phyloP scores from a whole-genome alignment of 2,888 invertebrate species.

The Pterostichus madidus region DNA sequence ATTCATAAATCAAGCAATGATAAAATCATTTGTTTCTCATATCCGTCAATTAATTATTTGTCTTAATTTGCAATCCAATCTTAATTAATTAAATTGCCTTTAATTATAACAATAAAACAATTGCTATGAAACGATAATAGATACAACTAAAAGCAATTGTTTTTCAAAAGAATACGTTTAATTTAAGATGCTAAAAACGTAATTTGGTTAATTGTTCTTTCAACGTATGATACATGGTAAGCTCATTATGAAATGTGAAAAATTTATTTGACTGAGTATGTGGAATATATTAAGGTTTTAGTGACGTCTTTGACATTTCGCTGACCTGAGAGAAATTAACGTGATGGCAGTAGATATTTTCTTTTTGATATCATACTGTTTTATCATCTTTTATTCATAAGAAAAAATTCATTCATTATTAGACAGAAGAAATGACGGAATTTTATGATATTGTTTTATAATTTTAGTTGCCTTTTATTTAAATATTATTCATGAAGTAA shows the following conservation, averaged over 20 bases:
- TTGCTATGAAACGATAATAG: slow-evolving; percentile 12
- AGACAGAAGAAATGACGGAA: too few relatives aligned
- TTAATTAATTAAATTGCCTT: slow-evolving; percentile 26
- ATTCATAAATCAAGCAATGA: slow-evolving; percentile 11
- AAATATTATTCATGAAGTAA: too few relatives aligned
- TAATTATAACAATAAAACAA: slow-evolving; percentile 38
- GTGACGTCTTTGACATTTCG: slow-evolving; percentile 3
- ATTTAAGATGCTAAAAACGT: neutral
- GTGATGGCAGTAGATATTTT: too few relatives aligned
- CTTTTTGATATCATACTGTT: too few relatives aligned
- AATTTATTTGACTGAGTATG: neutral
- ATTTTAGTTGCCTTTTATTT: too few relatives aligned
- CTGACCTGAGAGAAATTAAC: neutral
- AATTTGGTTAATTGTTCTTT: neutral
- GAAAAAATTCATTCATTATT: too few relatives aligned
- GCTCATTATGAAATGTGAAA: neutral
- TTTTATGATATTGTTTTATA: too few relatives aligned
- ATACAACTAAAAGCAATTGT: neutral
- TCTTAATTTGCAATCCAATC: slow-evolving; percentile 24
- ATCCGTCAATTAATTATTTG: slow-evolving; percentile 26
- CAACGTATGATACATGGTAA: neutral
- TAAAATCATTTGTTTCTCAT: slow-evolving; percentile 14
- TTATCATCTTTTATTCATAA: too few relatives aligned
- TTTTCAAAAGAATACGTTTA: neutral
- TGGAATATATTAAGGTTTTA: neutral